Conservation (phyloP, 1,140 invertebrate species). For the Sesamia nonagrioides region DNA sequence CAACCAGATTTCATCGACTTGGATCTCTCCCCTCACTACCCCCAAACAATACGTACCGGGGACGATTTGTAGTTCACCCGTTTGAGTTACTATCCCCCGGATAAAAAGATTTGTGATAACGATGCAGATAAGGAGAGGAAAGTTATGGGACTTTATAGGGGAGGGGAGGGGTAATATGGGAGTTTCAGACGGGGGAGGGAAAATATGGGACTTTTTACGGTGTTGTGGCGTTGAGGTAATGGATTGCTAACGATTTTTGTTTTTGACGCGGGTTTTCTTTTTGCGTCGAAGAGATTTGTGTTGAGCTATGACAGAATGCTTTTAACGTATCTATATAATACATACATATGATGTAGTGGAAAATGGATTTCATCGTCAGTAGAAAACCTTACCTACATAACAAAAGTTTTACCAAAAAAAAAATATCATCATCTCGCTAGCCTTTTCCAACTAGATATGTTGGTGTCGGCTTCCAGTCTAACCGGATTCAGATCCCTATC, state of each 20-base stretch:
- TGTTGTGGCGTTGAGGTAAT: slow-evolving; percentile 31
- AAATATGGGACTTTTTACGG: slow-evolving; percentile 32
- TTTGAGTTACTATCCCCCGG: slow-evolving; percentile 24
- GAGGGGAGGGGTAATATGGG: too few species aligned
- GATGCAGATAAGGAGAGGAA: slow-evolving; percentile 34
- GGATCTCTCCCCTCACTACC: background rate
- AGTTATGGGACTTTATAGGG: slow-evolving; percentile 12
- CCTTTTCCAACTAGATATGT: too few species aligned
- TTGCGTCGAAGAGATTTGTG: background rate
- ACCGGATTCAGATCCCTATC: too few species aligned
- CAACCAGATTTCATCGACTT: background rate
- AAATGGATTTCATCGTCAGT: too few species aligned
- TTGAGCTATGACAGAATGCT: too few species aligned
- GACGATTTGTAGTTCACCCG: slow-evolving; percentile 40
- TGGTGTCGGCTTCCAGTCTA: too few species aligned
- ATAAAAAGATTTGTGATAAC: slow-evolving; percentile 51
- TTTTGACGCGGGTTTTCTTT: slow-evolving; percentile 6
- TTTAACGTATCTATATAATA: too few species aligned
- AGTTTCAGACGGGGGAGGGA: background rate
- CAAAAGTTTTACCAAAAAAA: too few species aligned
- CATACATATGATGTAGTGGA: too few species aligned
- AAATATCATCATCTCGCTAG: too few species aligned
- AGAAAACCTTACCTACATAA: too few species aligned
- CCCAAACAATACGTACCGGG: slow-evolving; percentile 9
- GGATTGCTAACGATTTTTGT: slow-evolving; percentile 25